Evolutionary conservation across 2,113 vertebrate species (phyloP).

Genomic region (Myotis yumanensis): DNA sequence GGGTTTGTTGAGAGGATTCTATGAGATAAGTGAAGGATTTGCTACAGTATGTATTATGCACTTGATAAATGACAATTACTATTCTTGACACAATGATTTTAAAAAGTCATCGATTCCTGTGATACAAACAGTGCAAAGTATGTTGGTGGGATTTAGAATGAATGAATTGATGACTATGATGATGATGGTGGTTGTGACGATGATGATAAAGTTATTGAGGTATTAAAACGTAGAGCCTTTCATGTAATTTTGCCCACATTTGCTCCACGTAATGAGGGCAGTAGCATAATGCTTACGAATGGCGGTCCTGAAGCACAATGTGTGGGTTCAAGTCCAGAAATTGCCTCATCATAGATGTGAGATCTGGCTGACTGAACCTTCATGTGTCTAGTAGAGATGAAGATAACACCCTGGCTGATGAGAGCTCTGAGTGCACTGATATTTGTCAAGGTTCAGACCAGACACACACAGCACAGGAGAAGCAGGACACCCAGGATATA

Average conservation of each 20-base stretch:
- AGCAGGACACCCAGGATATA: rapidly evolving
- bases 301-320: not conserved
- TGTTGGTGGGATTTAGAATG: too few relatives aligned
- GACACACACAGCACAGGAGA: too few relatives aligned
- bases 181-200: not conserved
- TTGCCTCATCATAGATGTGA: rapidly evolving
- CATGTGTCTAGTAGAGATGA: not conserved
- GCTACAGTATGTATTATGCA: rapidly evolving
- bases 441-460: rapidly evolving
- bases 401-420: not conserved
- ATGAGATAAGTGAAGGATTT: not conserved
- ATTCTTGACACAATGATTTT: too few relatives aligned
- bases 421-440: not conserved
- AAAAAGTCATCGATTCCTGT: too few relatives aligned
- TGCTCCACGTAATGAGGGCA: not conserved
- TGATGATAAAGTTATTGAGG: not conserved
- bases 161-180: not conserved
- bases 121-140: too few relatives aligned
- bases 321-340: rapidly evolving
- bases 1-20: not conserved
- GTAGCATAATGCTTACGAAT: not conserved
- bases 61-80: not conserved
- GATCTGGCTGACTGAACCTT: not conserved
- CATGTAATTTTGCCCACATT: rapidly evolving
- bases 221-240: not conserved